Evolutionary conservation across 2,888 invertebrate genomes (phyloP).

Genomic region (Bibio marci): DNA sequence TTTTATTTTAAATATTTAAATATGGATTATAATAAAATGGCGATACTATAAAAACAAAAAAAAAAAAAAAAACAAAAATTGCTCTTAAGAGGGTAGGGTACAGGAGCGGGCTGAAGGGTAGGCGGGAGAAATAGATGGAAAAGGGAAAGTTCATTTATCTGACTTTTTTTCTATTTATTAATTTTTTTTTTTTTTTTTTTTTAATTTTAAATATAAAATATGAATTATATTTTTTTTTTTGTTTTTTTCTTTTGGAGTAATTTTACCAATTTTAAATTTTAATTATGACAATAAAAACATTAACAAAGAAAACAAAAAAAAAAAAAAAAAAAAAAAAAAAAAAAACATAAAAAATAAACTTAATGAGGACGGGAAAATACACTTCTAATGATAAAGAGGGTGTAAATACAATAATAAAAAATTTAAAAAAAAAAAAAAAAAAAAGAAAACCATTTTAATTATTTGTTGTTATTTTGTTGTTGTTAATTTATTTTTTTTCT

Average conservation of each 20-base stretch:
- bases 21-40: too few species aligned
- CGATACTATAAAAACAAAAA: too few species aligned
- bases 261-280: too few species aligned
- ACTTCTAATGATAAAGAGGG: not conserved
- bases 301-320: not conserved
- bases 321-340: not conserved
- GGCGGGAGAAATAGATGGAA: too few species aligned
- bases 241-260: slow-evolving; percentile 1
- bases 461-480: not conserved
- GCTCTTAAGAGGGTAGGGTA: too few species aligned
- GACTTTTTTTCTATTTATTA: not conserved
- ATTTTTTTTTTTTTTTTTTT: slow-evolving; percentile 1
- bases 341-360: not conserved
- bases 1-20: too few species aligned
- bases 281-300: too few species aligned
- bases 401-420: not conserved
- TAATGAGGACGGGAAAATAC: not conserved
- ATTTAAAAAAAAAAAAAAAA: not conserved
- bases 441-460: not conserved
- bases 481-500: not conserved
- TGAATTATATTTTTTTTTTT: slow-evolving; percentile 1
- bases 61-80: too few species aligned
- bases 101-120: too few species aligned
- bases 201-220: slow-evolving; percentile 1
- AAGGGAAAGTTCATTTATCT: too few species aligned